Base-by-base conservation (phyloP, 2,113 vertebrate genomes). In the Epinephelus moara region DNA sequence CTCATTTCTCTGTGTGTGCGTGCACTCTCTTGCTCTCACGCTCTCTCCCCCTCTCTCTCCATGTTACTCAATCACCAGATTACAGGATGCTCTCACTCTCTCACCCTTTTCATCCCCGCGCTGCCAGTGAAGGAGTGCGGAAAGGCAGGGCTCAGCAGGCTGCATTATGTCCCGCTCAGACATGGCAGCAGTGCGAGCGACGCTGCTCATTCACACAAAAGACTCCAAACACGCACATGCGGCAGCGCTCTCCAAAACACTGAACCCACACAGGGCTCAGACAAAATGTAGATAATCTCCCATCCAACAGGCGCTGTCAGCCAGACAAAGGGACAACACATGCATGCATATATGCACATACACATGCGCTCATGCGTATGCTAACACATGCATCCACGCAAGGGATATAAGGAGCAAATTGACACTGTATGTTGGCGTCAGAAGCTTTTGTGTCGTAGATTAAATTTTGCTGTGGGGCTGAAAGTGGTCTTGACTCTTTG, bases 21-120 rank as follows among this genome's bases (percentile, higher is more conserved):
- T 82, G 83, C 84, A 15, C 81, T 83, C 82, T 47, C 64, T 19
- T 59, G 3, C 85, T 66, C 72, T 66, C 84, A 40, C 82, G 27
- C 76, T 18, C 50, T 13, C 73, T 21, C 50, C 33, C 60, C 4
- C 66, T 42, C 60, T 6, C 69, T 12, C 74, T 23, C 75, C 56
- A 27, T 73, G 85, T 93, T 91, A 89, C 91, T 89, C 92, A 91
- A 90, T 90, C 91, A 88, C 87, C 87, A 90, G 87, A 91, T 92
- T 88, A 90, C 88, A 71, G 85, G 86, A 80, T 74, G 82, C 90
- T 87, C 88, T 94, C 83, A 64, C 88, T 80, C 89, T 86, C 88
- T 85, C 85, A 18, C 88, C 78, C 87, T 70, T 90, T 84, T 90
- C 68, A 82, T 84, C 86, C 75, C 19, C 21, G 25, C 74, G 1